Base-by-base conservation (phyloP, 2,888 invertebrate genomes). In the Acanthosepion pharaonis region DNA sequence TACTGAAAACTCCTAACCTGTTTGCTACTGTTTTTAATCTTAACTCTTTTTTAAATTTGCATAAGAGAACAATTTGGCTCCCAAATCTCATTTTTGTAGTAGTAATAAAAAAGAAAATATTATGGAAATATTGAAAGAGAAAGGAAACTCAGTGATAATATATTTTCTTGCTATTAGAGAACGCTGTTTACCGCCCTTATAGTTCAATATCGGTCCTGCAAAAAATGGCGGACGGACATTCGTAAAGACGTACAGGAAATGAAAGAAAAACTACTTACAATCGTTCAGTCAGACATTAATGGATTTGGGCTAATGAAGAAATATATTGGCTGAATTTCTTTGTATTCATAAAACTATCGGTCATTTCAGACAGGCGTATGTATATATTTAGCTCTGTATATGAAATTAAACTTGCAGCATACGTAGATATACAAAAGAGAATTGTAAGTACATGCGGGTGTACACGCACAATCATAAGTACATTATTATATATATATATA, bases 271-370 rank as follows among this genome's bases (percentile, higher is more conserved):
- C n/a, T 78, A 78, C n/a, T 78, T n/a, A 33, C n/a, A 28, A 25
- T 25, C 28, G 64, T 64, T 64, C 64, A 78, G 78, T n/a, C 78
- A 78, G n/a, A 78, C n/a, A 78, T 78, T 78, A 78, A 78, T 78
- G 15, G 78, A n/a, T 78, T 78, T 78, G n/a, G 78, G 23, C n/a
- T 78, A 78, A 78, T 78, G 78, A 78, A 78, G 78, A 33, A 78
- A 78, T 78, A 59, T 78, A 78, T 78, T 78, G 78, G n/a, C n/a
- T 78, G n/a, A 78, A 78, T 78, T 78, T 78, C 59, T 78, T 78
- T 78, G 15, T 78, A n/a, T 78, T n/a, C 78, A 33, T 11, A 78
- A 78, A 78, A n/a, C 78, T n/a, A 15, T 78, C 78, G 15, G n/a
- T 33, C n/a, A 33, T n/a, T 78, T 9, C 59, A 59, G 59, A 78